Evolutionary conservation across 2,888 invertebrate genomes (phyloP).

Genomic region (Tachina grossa): DNA sequence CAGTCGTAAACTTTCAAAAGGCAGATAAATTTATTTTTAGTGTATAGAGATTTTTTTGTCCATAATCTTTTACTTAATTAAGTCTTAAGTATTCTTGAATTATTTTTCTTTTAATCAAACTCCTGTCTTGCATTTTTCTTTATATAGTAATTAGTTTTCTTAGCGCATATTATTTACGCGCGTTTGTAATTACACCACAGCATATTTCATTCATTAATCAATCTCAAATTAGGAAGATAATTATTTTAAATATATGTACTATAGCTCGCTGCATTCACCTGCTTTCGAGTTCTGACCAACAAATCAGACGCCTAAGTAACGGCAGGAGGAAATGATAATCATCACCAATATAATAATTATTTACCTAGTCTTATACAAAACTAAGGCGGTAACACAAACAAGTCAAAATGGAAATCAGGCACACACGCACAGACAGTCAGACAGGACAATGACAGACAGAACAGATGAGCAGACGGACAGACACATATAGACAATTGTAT

Average conservation of each 20-base stretch:
- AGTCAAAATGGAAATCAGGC: slow-evolving; percentile 6
- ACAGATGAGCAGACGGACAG: neutral
- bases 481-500: slow-evolving; percentile 42
- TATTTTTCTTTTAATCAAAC: neutral
- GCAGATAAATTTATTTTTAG: too few species aligned
- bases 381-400: slow-evolving; percentile 29
- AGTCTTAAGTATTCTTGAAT: too few species aligned
- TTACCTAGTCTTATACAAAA: neutral
- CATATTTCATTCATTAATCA: slow-evolving; percentile 46
- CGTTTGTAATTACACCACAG: neutral
- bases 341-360: neutral
- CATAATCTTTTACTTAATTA: too few species aligned
- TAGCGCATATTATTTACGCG: too few species aligned
- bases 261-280: slow-evolving; percentile 19
- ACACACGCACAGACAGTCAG: neutral
- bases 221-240: slow-evolving; percentile 39
- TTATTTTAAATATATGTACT: slow-evolving; percentile 10
- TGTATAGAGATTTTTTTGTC: too few species aligned
- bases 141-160: neutral
- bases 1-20: too few species aligned
- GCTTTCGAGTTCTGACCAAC: slow-evolving; percentile 4
- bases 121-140: neutral
- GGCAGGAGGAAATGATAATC: slow-evolving; percentile 47
- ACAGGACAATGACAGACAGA: neutral
- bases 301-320: slow-evolving; percentile 11